These are phyloP conservation scores for Prorops nasuta DNA, from an alignment of 1,140 invertebrate species.

Conservation along the genomic window DNA sequence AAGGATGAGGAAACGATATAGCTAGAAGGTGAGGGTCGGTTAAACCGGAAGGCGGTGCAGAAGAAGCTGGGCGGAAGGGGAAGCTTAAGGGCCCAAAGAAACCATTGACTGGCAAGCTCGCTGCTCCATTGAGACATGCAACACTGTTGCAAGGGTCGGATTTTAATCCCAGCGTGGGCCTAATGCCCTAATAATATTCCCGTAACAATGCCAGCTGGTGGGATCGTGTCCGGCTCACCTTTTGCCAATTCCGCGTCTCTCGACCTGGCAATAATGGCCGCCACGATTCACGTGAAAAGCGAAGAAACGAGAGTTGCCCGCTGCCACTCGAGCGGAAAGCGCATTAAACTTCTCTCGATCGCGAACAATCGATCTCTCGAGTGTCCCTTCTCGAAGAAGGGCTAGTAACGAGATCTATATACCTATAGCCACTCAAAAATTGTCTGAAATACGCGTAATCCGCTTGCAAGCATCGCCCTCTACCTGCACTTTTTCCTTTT, in stretches of 20 bases:
- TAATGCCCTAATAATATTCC: slow-evolving; percentile 35
- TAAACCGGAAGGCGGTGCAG: slow-evolving; percentile 48
- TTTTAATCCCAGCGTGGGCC: slow-evolving; percentile 24
- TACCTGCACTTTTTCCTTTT: no score
- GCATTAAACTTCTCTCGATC: slow-evolving; percentile 35
- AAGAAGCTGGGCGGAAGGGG: slow-evolving; percentile 40
- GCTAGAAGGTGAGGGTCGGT: slow-evolving; percentile 24
- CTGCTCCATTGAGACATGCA: slow-evolving; percentile 37
- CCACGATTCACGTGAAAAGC: slow-evolving; percentile 17
- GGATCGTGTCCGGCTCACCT: background rate
- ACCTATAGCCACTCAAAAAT: no score
- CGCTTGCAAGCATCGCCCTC: no score
- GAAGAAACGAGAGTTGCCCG: slow-evolving; percentile 19
- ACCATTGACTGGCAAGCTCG: slow-evolving; percentile 37
- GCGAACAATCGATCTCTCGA: slow-evolving; percentile 20
- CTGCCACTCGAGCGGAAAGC: slow-evolving; percentile 33
- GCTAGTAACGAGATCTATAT: slow-evolving; percentile 28
- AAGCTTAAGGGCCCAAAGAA: slow-evolving; percentile 36
- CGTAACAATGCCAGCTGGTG: background rate
- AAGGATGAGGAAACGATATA: slow-evolving; percentile 5
- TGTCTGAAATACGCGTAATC: no score
- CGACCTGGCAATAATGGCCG: slow-evolving; percentile 10
- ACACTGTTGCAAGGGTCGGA: slow-evolving; percentile 23
- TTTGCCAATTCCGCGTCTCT: background rate
- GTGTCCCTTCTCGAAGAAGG: slow-evolving; percentile 20